phyloP scores from a whole-genome alignment of 2,113 vertebrate species.

The Microcebus ravelobensis region DNA sequence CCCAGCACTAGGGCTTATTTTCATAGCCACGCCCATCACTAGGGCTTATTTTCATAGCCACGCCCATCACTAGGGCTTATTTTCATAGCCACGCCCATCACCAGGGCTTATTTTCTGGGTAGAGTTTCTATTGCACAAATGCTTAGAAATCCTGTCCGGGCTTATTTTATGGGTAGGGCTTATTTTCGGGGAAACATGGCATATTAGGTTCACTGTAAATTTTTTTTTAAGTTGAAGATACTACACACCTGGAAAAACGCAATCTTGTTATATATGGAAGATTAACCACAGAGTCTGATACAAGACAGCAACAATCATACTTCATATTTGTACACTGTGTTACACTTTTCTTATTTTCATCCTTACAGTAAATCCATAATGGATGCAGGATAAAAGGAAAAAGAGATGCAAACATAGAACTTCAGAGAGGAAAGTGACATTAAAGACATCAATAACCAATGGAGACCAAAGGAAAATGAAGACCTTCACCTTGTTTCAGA shows the following conservation, averaged over 20 bases:
- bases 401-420: neutral
- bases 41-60: too few species aligned
- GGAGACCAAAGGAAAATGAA: slow-evolving; percentile 6
- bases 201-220: neutral
- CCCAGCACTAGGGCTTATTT: too few species aligned
- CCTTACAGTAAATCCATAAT: slow-evolving; percentile 1
- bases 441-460: neutral
- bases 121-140: too few species aligned
- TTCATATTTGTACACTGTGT: neutral
- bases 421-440: slow-evolving; percentile 8
- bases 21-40: too few species aligned
- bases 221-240: neutral
- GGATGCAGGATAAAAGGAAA: slow-evolving; percentile 46
- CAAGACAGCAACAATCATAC: neutral
- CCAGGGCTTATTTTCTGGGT: too few species aligned
- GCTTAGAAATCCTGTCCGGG: too few species aligned
- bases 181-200: too few species aligned
- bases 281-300: neutral
- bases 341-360: slow-evolving; percentile 10
- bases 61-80: too few species aligned
- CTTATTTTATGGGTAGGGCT: too few species aligned
- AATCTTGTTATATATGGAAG: neutral
- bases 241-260: neutral
- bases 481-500: neutral
- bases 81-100: too few species aligned